Conservation (phyloP, 2,888 invertebrate species). For the Dexiosoma caninum region DNA sequence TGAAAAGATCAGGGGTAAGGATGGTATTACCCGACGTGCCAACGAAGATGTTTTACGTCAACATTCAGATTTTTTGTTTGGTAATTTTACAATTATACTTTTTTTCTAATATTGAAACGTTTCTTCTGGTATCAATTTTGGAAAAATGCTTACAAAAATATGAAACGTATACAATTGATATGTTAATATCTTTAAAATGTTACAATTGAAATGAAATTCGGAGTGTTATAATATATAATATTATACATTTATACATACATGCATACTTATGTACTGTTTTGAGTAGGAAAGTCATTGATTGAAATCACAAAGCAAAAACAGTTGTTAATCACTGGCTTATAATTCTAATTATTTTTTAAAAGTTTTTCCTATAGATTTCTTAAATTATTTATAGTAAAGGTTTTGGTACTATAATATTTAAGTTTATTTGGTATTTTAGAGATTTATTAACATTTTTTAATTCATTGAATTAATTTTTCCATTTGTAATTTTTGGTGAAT, state of each 20-base stretch:
- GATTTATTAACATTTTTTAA: slow-evolving; percentile 31
- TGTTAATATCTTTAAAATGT: slow-evolving; percentile 4
- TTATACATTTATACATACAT: too few species aligned
- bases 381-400: slow-evolving; percentile 41
- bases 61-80: slow-evolving; percentile 78
- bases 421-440: slow-evolving; percentile 32
- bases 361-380: not conserved
- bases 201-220: slow-evolving; percentile 71
- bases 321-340: slow-evolving; percentile 22
- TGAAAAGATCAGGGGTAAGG: slow-evolving; percentile 76
- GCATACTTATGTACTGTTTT: slow-evolving; percentile 23
- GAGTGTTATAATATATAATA: slow-evolving; percentile 67
- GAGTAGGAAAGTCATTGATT: slow-evolving; percentile 22
- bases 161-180: slow-evolving; percentile 9
- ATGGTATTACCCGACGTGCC: slow-evolving; percentile 78
- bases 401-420: slow-evolving; percentile 30
- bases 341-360: slow-evolving; percentile 3
- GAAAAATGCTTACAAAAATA: slow-evolving; percentile 21
- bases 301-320: not conserved
- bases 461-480: too few species aligned
- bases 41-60: slow-evolving; percentile 78
- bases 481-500: slow-evolving; percentile 43
- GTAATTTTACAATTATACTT: slow-evolving; percentile 67
- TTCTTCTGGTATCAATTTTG: slow-evolving; percentile 33
- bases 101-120: slow-evolving; percentile 36